Base-by-base conservation (phyloP, 2,113 vertebrate species). In the Oreochromis spilurus region DNA sequence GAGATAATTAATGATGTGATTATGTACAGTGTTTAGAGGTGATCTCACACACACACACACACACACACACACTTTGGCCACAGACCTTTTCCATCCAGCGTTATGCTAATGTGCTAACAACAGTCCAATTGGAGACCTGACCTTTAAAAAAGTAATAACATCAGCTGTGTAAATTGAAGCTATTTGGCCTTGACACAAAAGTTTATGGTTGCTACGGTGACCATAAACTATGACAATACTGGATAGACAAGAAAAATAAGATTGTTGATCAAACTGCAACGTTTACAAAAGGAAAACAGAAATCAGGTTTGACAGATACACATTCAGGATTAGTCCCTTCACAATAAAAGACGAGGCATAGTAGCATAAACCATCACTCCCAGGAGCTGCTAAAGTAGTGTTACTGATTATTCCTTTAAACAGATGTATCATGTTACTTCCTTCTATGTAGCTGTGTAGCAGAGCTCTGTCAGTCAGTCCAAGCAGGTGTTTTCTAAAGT, bases 1-100 rank as follows among this genome's bases (percentile, higher is more conserved):
- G 45, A 50, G 70, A 45, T 50, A 2, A 50, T 75, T 17, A 65
- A 65, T 38, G 31, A 1, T 2, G 43, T 31, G 9, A 50, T 50
- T 48, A 75, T 75, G 70, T 50, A 48, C 43, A 75, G 43, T 19
- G 67, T 45, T 75, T 0, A 65, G 58, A 62, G 17, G 60, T 7
- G 60, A 62, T 2, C 21, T 29, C 29, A 1, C 45, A 0, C 43
- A 1, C 45, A 8, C 16, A 0, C 19, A 0, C n/a, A 6, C 10
- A 2, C 52, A 2, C 53, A 2, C 45, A 1, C 43, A 16, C 14
- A 2, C 34, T 38, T 9, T 38, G 36, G 36, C 36, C 57, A 9
- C 16, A 0, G 5, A 4, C 36, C 50, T 50, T 52, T 10, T 53
- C 52, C n/a, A 54, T 5, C n/a, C 5, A 21, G 10, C n/a, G 5